Conservation (phyloP, 1,140 invertebrate species). For the Vanessa atalanta region DNA sequence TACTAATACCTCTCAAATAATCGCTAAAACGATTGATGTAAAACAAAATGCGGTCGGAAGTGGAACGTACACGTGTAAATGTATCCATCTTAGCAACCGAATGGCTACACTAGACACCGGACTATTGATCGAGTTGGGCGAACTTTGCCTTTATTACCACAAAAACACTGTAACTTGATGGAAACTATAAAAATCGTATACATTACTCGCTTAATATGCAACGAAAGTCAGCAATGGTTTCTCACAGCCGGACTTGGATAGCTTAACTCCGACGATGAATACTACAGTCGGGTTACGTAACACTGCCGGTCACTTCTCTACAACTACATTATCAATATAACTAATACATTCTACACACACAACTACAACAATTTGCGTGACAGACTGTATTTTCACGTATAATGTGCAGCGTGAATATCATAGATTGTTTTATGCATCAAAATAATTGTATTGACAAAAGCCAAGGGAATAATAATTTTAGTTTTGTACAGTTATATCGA, state of each 20-base stretch:
- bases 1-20: background rate
- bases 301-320: constrained; percentile 47
- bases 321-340: constrained; percentile 32
- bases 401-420: constrained; percentile 36
- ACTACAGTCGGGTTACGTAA: constrained; percentile 42
- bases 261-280: constrained; percentile 19
- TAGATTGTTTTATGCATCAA: constrained; percentile 8
- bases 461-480: background rate
- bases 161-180: constrained; percentile 24
- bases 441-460: background rate
- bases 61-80: constrained; percentile 48
- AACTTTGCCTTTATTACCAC: constrained; percentile 31
- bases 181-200: constrained; percentile 21
- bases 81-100: constrained; percentile 49
- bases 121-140: constrained; percentile 52
- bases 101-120: constrained; percentile 46
- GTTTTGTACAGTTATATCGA: no score
- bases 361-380: constrained; percentile 39
- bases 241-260: constrained; percentile 32
- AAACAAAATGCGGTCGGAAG: constrained; percentile 37
- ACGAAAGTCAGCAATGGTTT: constrained; percentile 15
- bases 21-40: background rate
- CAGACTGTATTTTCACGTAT: constrained; percentile 36
- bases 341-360: constrained; percentile 29
- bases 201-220: constrained; percentile 36